These are phyloP conservation scores for Hydrozoanthus gracilis DNA, from an alignment of 92 coral and sea anemone genomes.

Conservation along the genomic window DNA sequence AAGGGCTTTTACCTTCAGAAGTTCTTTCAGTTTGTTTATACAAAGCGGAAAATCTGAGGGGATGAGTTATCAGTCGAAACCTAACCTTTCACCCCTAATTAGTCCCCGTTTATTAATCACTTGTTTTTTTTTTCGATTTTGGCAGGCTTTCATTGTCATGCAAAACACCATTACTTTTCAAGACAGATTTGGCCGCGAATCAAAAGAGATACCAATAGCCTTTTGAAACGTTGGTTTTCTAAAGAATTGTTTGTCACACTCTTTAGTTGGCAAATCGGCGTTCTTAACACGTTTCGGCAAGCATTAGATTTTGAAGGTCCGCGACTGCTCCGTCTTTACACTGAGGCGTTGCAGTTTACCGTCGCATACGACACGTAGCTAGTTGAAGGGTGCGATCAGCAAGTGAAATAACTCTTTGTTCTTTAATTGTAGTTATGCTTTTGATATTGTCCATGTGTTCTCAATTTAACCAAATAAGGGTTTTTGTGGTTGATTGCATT, in stretches of 20 bases:
- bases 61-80: not conserved
- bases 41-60: not conserved
- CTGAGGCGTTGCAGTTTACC: not conserved
- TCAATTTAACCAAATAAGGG: not conserved
- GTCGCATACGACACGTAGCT: not conserved
- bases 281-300: not conserved
- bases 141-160: slow-evolving; percentile 21
- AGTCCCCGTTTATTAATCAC: not conserved
- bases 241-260: slow-evolving; percentile 2
- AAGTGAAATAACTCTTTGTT: not conserved
- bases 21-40: not conserved
- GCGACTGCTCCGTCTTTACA: not conserved
- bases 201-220: not conserved
- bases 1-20: not conserved
- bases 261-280: not conserved
- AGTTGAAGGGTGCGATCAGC: not conserved
- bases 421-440: not conserved
- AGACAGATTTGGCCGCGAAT: slow-evolving; percentile 7
- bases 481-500: not conserved
- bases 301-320: not conserved
- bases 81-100: slow-evolving; percentile 33
- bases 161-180: slow-evolving; percentile 15
- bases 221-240: not conserved
- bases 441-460: slow-evolving; percentile 1
- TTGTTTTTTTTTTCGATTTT: slow-evolving; percentile 8